These are phyloP conservation scores for Perithous albicinctus DNA, from an alignment of 2,888 invertebrate species.

Conservation along the genomic window DNA sequence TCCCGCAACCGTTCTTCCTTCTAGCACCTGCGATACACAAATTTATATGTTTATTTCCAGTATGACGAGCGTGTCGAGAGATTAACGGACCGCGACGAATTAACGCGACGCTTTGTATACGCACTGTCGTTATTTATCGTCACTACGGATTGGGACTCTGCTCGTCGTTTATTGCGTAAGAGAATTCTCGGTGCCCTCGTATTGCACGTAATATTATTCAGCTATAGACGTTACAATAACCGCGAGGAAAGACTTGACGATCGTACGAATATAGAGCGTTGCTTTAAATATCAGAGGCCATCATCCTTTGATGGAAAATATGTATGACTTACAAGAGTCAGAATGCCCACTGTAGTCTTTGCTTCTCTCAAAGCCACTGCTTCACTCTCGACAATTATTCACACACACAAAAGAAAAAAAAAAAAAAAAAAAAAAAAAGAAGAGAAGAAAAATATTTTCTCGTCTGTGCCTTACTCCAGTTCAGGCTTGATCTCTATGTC, in stretches of 20 bases:
- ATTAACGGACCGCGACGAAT: slow-evolving; percentile 17
- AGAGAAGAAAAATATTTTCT: not conserved
- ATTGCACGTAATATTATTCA: slow-evolving; percentile 12
- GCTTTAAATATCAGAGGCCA: not conserved
- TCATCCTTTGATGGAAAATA: not conserved
- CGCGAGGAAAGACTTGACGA: not conserved
- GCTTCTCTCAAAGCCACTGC: not conserved
- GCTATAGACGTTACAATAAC: slow-evolving; percentile 13
- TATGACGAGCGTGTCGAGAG: not conserved
- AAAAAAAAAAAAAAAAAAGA: slow-evolving; percentile 1
- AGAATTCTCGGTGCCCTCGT: not conserved
- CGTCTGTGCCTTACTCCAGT: not conserved
- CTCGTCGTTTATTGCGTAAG: slow-evolving; percentile 3
- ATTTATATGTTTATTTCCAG: slow-evolving; percentile 20
- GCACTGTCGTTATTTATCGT: slow-evolving; percentile 38
- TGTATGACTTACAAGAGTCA: not conserved
- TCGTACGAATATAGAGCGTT: not conserved
- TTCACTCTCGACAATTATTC: slow-evolving; percentile 1
- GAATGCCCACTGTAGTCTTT: not conserved
- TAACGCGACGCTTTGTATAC: not conserved
- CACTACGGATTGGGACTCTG: slow-evolving; percentile 1
- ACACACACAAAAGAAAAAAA: not conserved
- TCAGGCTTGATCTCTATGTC: not conserved
- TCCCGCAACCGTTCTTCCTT: not conserved
- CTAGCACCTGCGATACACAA: slow-evolving; percentile 21